Evolutionary conservation across 2,888 invertebrate genomes (phyloP).

Genomic region (Dasysyrphus tricinctus): DNA sequence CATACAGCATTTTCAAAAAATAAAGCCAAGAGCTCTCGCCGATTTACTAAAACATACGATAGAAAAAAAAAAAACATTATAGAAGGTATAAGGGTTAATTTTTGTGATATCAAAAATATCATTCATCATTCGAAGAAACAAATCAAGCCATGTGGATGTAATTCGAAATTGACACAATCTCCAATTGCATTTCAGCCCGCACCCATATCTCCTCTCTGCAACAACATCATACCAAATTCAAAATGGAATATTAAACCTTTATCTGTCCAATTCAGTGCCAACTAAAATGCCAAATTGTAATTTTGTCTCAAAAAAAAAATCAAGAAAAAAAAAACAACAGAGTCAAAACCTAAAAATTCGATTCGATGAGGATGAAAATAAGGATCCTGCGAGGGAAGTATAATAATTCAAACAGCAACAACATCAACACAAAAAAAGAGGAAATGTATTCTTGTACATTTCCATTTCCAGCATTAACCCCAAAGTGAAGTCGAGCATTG

Average conservation of each 20-base stretch:
- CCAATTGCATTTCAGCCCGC: conserved; percentile 56
- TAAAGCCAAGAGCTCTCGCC: too few species aligned
- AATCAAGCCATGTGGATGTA: conserved; percentile 72
- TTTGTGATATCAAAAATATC: conserved; percentile 29
- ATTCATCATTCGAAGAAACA: conserved; percentile 69
- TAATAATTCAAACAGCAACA: conserved; percentile 28
- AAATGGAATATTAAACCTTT: conserved; percentile 37
- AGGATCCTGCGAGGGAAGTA: conserved; percentile 38
- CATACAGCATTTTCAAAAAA: too few species aligned
- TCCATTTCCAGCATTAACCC: conserved; percentile 69
- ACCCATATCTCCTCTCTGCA: neutral
- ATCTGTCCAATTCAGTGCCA: conserved; percentile 46
- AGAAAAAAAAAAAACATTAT: too few species aligned
- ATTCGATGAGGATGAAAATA: conserved; percentile 48
- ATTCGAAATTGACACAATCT: conserved; percentile 69
- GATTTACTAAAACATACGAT: neutral
- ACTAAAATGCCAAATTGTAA: conserved; percentile 47
- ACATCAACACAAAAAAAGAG: conserved; percentile 22
- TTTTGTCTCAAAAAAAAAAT: conserved; percentile 8
- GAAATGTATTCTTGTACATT: conserved; percentile 61
- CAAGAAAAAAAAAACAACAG: conserved; percentile 14
- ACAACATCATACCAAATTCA: neutral
- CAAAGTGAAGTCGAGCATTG: conserved; percentile 62
- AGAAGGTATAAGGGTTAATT: neutral
- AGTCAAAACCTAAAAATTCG: conserved; percentile 51